Evolutionary conservation across 1,140 invertebrate genomes (phyloP).

Genomic region (Zaprionus inermis): DNA sequence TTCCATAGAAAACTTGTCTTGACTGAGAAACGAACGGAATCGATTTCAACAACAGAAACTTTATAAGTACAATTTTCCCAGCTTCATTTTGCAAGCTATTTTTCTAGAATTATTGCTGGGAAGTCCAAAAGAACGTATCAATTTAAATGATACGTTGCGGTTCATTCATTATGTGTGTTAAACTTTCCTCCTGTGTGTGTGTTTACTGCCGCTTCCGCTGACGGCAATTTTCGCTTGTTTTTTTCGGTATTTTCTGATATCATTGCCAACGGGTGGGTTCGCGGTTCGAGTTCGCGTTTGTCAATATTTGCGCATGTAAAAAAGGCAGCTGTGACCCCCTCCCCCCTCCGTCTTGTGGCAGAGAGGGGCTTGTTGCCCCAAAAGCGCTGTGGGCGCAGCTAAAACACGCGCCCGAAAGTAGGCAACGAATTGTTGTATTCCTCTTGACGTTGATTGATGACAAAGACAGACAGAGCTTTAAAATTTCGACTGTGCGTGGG

Average conservation of each 20-base stretch:
- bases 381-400: constrained; percentile 1
- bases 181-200: constrained; percentile 12
- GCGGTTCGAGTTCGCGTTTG: constrained; percentile 22
- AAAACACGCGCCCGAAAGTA: constrained; percentile 23
- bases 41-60: neutral
- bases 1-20: neutral
- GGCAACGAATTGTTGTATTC: constrained; percentile 14
- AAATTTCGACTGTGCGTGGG: constrained; percentile 19
- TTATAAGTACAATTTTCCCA: neutral
- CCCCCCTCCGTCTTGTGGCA: no score
- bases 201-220: constrained; percentile 1
- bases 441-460: constrained; percentile 31
- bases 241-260: constrained; percentile 2
- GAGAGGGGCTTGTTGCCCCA: constrained; percentile 3
- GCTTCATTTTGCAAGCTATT: neutral
- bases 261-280: neutral
- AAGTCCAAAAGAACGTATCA: constrained; percentile 18
- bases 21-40: neutral
- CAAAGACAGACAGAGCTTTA: constrained; percentile 10
- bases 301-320: constrained; percentile 43
- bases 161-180: constrained; percentile 31
- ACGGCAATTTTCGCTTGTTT: neutral
- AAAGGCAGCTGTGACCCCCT: constrained; percentile 24
- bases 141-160: constrained; percentile 35
- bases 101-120: neutral